These are phyloP conservation scores for Tachycineta bicolor DNA, from an alignment of 2,113 vertebrate species.

Conservation along the genomic window DNA sequence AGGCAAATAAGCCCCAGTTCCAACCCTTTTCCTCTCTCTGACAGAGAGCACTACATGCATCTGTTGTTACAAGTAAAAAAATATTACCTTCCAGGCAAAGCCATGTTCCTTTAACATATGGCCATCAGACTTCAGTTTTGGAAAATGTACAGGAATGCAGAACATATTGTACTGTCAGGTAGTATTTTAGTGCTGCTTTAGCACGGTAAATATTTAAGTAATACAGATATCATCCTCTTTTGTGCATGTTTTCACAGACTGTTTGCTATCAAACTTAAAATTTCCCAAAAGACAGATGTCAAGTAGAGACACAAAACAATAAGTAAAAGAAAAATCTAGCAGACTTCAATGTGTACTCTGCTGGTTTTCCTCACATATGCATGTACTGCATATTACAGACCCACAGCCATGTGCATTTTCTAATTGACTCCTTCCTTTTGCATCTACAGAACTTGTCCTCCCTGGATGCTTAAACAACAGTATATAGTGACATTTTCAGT, in stretches of 20 bases:
- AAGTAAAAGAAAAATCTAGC: not conserved
- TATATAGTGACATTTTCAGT: not conserved
- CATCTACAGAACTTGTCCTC: not conserved
- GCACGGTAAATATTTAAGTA: not conserved
- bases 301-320: not conserved
- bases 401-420: not conserved
- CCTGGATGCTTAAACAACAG: not conserved
- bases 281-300: not conserved
- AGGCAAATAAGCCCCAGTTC: not conserved
- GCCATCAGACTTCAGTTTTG: not conserved
- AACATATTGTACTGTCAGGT: not conserved
- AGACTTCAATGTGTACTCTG: not conserved
- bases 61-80: not conserved
- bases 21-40: not conserved
- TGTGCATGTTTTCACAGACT: not conserved
- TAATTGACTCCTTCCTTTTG: not conserved
- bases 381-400: not conserved
- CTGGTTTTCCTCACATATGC: not conserved
- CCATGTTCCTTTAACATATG: not conserved
- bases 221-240: not conserved
- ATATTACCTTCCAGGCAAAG: not conserved
- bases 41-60: not conserved
- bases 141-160: not conserved
- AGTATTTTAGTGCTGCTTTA: not conserved
- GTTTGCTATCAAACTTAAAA: not conserved